A percentile compares a stretch with the other conserved stretches of the same genome.
These are phyloP conservation scores for Gonioctena quinquepunctata DNA, from an alignment of 1,140 invertebrate genomes.

Conservation along the genomic window DNA sequence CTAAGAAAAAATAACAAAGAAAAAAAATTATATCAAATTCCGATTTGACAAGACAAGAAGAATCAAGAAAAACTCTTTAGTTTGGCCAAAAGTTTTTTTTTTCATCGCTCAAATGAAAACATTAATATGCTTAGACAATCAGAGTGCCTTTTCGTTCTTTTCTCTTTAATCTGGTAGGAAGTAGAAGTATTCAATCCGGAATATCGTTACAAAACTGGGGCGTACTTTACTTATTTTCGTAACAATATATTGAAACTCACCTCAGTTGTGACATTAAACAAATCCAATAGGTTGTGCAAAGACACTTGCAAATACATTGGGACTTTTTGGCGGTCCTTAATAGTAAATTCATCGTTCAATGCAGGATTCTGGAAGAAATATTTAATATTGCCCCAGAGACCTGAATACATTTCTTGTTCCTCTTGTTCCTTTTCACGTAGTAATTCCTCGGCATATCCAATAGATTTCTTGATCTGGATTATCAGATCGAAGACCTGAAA, in stretches of 20 bases:
- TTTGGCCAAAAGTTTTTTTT: too few species aligned
- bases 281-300: constrained; percentile 64
- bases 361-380: constrained; percentile 55
- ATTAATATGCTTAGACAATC: too few species aligned
- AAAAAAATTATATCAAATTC: background rate
- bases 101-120: too few species aligned
- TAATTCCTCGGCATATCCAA: constrained; percentile 41
- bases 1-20: constrained; percentile 36
- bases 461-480: constrained; percentile 46
- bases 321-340: constrained; percentile 67
- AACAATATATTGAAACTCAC: too few species aligned
- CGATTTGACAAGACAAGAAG: too few species aligned
- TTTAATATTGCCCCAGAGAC: constrained; percentile 53
- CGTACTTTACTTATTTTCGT: too few species aligned
- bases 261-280: constrained; percentile 62
- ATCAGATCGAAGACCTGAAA: constrained; percentile 51
- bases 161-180: too few species aligned
- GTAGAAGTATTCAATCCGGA: too few species aligned
- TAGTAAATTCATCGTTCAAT: constrained; percentile 62
- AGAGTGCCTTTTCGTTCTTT: too few species aligned
- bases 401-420: constrained; percentile 35
- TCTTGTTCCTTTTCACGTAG: constrained; percentile 46
- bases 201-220: too few species aligned
- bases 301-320: constrained; percentile 64
- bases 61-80: too few species aligned